These are phyloP conservation scores for Aspidiotus rigidus DNA, from an alignment of 2,888 invertebrate genomes.

Conservation along the genomic window DNA sequence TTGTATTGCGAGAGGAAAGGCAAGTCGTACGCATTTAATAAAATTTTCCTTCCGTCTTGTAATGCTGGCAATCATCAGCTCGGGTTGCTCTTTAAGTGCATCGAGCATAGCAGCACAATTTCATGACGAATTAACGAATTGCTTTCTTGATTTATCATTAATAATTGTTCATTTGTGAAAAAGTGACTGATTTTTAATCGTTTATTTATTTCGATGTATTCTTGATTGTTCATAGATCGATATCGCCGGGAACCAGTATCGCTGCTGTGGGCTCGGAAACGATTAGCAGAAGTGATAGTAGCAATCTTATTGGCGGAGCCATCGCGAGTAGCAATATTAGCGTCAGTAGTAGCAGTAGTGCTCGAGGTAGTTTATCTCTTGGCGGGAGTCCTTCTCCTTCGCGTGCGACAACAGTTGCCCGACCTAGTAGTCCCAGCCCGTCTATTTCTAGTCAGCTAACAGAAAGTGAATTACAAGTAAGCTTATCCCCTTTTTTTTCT, in stretches of 20 bases:
- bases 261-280: constrained; percentile 16
- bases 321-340: not conserved
- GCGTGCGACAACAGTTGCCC: constrained; percentile 57
- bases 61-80: too few relatives aligned
- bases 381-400: constrained; percentile 38
- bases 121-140: too few relatives aligned
- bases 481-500: not conserved
- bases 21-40: too few relatives aligned
- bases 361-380: constrained; percentile 22
- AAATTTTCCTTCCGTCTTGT: too few relatives aligned
- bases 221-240: constrained; percentile 43
- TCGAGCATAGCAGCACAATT: too few relatives aligned
- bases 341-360: not conserved
- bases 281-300: constrained; percentile 12
- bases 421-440: constrained; percentile 82
- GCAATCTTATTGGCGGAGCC: not conserved
- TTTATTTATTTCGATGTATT: not conserved
- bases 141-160: too few relatives aligned
- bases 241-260: constrained; percentile 54
- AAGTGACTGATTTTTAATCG: too few relatives aligned
- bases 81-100: too few relatives aligned
- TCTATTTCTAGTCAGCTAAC: constrained; percentile 85
- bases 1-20: too few relatives aligned
- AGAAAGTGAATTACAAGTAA: constrained; percentile 67
- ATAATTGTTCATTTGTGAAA: too few relatives aligned